phyloP scores from a whole-genome alignment of 2,888 invertebrate genomes.

The Dryococelus australis region DNA sequence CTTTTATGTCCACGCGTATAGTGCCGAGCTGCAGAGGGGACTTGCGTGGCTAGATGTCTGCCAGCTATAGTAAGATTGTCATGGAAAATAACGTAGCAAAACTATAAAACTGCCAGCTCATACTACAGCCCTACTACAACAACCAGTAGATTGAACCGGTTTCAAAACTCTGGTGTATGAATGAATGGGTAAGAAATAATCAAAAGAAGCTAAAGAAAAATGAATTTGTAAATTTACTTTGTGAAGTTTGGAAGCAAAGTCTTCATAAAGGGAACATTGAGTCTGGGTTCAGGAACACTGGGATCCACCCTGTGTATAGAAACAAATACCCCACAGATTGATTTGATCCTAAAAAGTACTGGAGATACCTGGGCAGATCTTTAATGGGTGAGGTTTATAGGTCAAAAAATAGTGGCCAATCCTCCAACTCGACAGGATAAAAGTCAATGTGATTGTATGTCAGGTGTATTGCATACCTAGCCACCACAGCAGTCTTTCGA shows the following conservation, averaged over 20 bases:
- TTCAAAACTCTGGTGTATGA: background rate
- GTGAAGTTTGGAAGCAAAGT: background rate
- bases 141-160: conserved; percentile 18
- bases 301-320: background rate
- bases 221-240: conserved; percentile 26
- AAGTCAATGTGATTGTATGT: background rate
- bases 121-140: conserved; percentile 38
- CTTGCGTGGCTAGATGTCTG: no score
- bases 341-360: background rate
- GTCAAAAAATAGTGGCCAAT: background rate
- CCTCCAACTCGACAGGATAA: background rate
- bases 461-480: background rate
- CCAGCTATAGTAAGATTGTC: conserved; percentile 31
- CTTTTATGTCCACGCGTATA: no score
- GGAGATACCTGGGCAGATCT: background rate
- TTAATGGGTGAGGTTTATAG: background rate
- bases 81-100: conserved; percentile 37
- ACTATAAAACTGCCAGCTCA: conserved; percentile 43
- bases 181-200: background rate
- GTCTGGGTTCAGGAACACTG: conserved; percentile 4
- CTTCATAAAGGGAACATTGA: background rate
- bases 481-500: background rate
- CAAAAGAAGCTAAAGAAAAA: conserved; percentile 13
- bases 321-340: background rate
- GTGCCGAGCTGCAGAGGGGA: no score